These are phyloP conservation scores for Rhegmatorhina hoffmannsi DNA, from an alignment of 2,113 vertebrate genomes.

Conservation along the genomic window DNA sequence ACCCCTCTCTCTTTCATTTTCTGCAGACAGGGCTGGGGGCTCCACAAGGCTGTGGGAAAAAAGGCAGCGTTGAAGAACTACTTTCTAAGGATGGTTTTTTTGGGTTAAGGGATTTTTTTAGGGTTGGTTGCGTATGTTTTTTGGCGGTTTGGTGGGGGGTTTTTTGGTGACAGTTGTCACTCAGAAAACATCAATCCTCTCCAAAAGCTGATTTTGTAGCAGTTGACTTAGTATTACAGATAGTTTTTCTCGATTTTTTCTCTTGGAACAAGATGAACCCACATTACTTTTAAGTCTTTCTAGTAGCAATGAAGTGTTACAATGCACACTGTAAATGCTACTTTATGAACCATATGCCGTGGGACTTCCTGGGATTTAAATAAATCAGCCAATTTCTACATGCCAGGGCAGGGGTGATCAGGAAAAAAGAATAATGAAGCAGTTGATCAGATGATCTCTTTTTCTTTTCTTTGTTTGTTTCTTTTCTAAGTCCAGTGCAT, in stretches of 20 bases:
- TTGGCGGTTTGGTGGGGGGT: too few relatives aligned
- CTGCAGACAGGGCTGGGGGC: conserved; percentile 85
- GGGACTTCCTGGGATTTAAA: conserved; percentile 41
- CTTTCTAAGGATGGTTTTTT: conserved; percentile 37
- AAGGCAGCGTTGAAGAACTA: conserved; percentile 71
- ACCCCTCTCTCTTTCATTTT: conserved; percentile 96
- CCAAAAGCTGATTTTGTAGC: neutral
- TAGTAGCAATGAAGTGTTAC: conserved; percentile 2
- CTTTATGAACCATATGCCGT: neutral
- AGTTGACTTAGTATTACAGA: neutral
- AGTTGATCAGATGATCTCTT: conserved; percentile 1
- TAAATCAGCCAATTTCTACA: conserved; percentile 34
- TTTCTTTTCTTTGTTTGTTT: neutral
- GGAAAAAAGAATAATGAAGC: conserved; percentile 23
- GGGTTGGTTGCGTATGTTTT: neutral
- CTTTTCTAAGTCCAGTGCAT: neutral
- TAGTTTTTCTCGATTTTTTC: neutral
- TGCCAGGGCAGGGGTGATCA: conserved; percentile 14
- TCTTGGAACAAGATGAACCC: neutral
- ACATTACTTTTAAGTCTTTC: conserved; percentile 14
- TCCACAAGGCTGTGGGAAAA: conserved; percentile 82
- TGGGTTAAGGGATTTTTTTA: neutral
- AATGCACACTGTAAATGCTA: conserved; percentile 36
- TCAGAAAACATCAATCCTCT: neutral
- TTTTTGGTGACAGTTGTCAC: neutral